Base-by-base conservation (phyloP, 2,797 vertebrate genomes). In the Astyanax mexicanus region DNA sequence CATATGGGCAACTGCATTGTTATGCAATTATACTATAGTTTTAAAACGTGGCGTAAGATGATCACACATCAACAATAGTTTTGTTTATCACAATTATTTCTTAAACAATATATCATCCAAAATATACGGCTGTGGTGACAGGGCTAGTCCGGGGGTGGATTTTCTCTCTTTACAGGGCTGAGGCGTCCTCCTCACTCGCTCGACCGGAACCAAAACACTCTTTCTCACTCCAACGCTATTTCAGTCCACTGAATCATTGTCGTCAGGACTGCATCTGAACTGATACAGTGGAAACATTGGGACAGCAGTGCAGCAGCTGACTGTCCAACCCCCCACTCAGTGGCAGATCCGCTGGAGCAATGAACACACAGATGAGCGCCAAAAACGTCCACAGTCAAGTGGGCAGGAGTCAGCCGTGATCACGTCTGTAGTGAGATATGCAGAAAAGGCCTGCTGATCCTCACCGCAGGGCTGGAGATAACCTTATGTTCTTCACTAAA, bases 211-310 rank as follows among this genome's bases (percentile, higher is more conserved):
- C 85, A 86, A 82, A 90, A 86, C 85, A 86, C 86, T 76, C 68
- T 80, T 65, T 1, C 35, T 27, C 57, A 80, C 47, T 72, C 65
- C 35, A 51, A 45, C 51, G 61, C 91, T 92, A 92, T 92, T 93
- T 90, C 89, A 72, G 89, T 82, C 81, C 32, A 42, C 70, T 89
- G 88, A 89, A 86, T 90, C 87, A 90, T 40, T 75, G 83, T 84
- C 77, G 80, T 79, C 66, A 76, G 87, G 80, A 49, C 57, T 85
- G 79, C 67, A 42, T 85, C 77, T 61, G 81, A 89, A 85, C 72
- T 81, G 78, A 88, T 90, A 58, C 65, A 76, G 69, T 75, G 83
- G 91, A 91, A 89, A 88, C 85, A 85, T 57, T 86, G 71, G 62
- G 68, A 47, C 49, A 72, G 51, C 70, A 72, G 81, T 15, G 38